Conservation (phyloP, 2,888 invertebrate genomes). For the Ptilodon capucinus region DNA sequence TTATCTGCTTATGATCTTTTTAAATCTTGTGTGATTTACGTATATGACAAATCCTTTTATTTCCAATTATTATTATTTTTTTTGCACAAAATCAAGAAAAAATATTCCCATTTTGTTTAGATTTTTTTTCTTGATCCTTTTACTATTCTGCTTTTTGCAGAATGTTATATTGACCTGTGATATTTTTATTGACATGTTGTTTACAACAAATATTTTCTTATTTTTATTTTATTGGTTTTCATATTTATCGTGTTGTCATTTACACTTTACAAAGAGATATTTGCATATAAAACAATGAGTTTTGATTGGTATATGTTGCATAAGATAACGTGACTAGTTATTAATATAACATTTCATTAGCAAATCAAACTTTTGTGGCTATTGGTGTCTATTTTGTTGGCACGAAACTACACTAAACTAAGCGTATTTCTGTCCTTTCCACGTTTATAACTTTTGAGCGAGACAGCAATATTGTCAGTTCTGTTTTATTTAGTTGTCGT, state of each 20-base stretch:
- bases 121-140: constrained; percentile 18
- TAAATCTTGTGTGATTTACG: constrained; percentile 20
- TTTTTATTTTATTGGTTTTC: constrained; percentile 30
- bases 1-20: not conserved
- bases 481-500: too few relatives aligned
- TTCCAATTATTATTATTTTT: too few relatives aligned
- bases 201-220: constrained; percentile 30
- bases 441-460: too few relatives aligned
- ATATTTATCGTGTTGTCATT: constrained; percentile 20
- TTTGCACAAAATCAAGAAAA: constrained; percentile 26
- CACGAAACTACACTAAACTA: too few relatives aligned
- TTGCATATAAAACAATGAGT: constrained; percentile 17
- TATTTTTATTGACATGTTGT: constrained; percentile 31
- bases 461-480: too few relatives aligned
- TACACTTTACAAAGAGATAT: constrained; percentile 38
- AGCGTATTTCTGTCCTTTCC: too few relatives aligned
- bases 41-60: not conserved
- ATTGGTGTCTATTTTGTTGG: too few relatives aligned
- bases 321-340: constrained; percentile 6
- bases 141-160: constrained; percentile 23
- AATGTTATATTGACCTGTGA: constrained; percentile 21
- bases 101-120: constrained; percentile 8
- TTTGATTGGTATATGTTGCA: constrained; percentile 7
- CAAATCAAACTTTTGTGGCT: constrained; percentile 4
- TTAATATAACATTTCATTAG: constrained; percentile 7